These are phyloP conservation scores for Toxotes lorentzi DNA, from an alignment of 2,797 vertebrate genomes.

Conservation along the genomic window DNA sequence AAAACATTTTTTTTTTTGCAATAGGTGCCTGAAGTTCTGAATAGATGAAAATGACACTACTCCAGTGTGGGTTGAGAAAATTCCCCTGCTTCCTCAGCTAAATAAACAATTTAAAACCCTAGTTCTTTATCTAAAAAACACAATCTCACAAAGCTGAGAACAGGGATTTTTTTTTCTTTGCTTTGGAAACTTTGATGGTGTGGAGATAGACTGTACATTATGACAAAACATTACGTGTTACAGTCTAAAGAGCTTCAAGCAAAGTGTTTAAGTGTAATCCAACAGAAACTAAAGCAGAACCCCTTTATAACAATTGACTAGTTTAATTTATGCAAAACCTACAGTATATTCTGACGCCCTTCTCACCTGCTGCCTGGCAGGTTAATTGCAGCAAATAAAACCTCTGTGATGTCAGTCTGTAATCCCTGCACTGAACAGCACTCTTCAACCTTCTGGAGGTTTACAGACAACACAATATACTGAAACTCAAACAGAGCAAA, in stretches of 20 bases:
- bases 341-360: not conserved
- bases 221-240: not conserved
- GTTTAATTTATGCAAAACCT: not conserved
- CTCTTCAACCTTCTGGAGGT: not conserved
- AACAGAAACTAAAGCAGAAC: not conserved
- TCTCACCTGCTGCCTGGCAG: not conserved
- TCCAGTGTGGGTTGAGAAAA: not conserved
- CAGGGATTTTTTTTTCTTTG: not conserved
- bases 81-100: not conserved
- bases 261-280: not conserved
- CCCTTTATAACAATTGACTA: not conserved
- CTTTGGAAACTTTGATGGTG: not conserved
- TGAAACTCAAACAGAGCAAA: slow-evolving; percentile 31
- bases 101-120: not conserved
- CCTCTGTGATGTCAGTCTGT: not conserved
- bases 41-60: not conserved
- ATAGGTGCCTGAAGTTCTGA: no score
- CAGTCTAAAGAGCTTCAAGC: not conserved
- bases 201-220: not conserved
- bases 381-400: slow-evolving; percentile 6
- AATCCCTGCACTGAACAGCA: not conserved
- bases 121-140: not conserved
- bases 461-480: slow-evolving; percentile 1
- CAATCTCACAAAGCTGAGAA: not conserved
- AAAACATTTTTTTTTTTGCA: not conserved